phyloP scores from a whole-genome alignment of 2,113 vertebrate species.

The Strix aluco region DNA sequence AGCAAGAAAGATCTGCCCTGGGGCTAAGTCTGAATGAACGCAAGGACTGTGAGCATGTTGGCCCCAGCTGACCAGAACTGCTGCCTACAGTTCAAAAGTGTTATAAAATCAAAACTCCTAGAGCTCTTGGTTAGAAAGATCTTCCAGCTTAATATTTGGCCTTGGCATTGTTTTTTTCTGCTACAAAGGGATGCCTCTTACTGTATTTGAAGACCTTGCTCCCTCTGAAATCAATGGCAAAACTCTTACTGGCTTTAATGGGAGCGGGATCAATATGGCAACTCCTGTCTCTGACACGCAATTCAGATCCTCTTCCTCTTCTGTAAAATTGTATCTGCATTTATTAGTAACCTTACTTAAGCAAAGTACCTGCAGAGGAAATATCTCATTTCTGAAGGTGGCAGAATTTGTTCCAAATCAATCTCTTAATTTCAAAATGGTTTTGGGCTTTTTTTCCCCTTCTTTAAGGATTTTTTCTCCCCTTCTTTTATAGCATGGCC shows the following conservation, averaged over 20 bases:
- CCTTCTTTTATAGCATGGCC: too few relatives aligned
- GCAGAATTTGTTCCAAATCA: neutral
- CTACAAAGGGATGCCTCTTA: neutral
- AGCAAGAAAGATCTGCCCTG: neutral
- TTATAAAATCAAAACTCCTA: neutral
- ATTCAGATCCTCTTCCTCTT: neutral
- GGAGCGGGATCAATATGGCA: neutral
- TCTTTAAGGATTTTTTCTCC: neutral
- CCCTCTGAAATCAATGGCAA: neutral
- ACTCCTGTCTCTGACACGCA: neutral
- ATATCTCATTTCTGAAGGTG: neutral
- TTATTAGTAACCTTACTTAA: neutral
- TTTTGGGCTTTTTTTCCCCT: accelerated
- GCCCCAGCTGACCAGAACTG: neutral
- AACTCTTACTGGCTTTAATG: neutral
- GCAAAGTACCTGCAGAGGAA: neutral
- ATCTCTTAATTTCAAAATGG: neutral
- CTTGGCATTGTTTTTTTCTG: neutral
- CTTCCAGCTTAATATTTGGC: neutral
- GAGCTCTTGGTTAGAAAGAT: neutral
- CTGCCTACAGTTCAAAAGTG: constrained; percentile 13
- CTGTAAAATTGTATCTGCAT: neutral
- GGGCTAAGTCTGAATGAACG: neutral
- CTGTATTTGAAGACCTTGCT: neutral
- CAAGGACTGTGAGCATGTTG: neutral